phyloP scores from a whole-genome alignment of 2,113 vertebrate species.

The Bolborhynchus lineola region DNA sequence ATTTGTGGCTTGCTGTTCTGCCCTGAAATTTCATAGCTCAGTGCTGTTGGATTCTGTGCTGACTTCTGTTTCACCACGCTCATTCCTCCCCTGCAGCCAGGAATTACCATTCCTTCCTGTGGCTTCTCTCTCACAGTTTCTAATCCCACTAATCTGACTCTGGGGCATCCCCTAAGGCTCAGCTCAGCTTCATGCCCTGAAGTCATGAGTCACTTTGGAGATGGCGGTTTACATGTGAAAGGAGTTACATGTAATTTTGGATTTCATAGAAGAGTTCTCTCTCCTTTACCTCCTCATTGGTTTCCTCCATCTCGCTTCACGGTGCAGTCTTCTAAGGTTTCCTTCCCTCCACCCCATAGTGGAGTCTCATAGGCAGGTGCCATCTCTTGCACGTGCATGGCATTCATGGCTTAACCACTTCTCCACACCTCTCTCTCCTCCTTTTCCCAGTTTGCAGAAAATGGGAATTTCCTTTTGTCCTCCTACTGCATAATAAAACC shows the following conservation, averaged over 20 bases:
- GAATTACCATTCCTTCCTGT: not conserved
- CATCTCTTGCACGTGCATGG: not conserved
- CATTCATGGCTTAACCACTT: not conserved
- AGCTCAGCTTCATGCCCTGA: not conserved
- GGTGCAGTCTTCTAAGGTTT: not conserved
- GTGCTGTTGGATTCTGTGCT: not conserved
- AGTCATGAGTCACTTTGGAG: slow-evolving; percentile 34
- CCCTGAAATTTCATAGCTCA: not conserved
- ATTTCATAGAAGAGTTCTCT: slow-evolving; percentile 7
- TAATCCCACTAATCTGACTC: not conserved
- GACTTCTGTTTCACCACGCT: not conserved
- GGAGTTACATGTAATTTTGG: not conserved
- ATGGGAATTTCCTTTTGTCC: not conserved
- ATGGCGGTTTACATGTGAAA: slow-evolving; percentile 15
- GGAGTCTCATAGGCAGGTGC: not conserved
- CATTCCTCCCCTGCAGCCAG: not conserved
- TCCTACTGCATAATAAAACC: not conserved
- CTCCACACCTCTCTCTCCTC: not conserved
- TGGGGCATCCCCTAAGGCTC: not conserved
- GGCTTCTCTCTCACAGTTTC: not conserved
- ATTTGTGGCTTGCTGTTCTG: not conserved
- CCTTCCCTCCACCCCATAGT: not conserved
- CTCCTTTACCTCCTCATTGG: not conserved
- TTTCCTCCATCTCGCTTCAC: not conserved
- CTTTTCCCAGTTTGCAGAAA: not conserved